Evolutionary conservation across 2,797 vertebrate genomes (phyloP), one percentile per base, ranked within the genome.

Genomic region (Limnodromus scolopaceus): DNA sequence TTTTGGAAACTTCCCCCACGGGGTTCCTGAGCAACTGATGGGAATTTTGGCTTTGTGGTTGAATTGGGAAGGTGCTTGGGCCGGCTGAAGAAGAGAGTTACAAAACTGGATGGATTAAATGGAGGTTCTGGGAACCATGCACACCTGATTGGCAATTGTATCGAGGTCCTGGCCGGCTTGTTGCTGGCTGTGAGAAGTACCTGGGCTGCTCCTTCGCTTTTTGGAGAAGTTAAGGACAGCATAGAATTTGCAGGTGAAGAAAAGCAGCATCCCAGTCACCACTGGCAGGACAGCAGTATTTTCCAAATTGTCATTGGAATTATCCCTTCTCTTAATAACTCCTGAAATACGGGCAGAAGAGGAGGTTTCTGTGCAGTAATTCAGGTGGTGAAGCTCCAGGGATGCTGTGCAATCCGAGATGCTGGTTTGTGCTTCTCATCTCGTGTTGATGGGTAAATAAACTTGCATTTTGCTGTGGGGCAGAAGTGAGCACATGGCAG

Each of bases 391-490:
- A 66, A 82, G 63, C 88, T 87, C 27, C 70, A 70, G 34, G 43
- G 51, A 6, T 58, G 39, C 74, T 82, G 18, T 78, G 74, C 58
- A 84, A 54, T 71, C 36, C 3, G 54, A 79, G 54, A 51, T 70
- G 54, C 36, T 79, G 90, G 41, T 86, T 86, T 65, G 24, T 48
- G 39, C 84, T 79, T 88, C 77, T 88, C 76, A 11, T 54, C 49
- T 65, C 30, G 6, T 15, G 2, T 45, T 88, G 84, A 72, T 79
- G 83, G 82, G 30, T 78, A 94, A 92, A 76, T 84, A 80, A 84
- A 69, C 57, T 81, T 45, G 24, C 28, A n/a, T 76, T 92, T 91
- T 93, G 83, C 88, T 94, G 39, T 55, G 48, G 88, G 86, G 63
- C 38, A 48, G 39, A 79, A n/a, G 24, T 16, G 43, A 95, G 66